phyloP scores from a whole-genome alignment of 2,797 vertebrate species.

The Sebastes alutus region DNA sequence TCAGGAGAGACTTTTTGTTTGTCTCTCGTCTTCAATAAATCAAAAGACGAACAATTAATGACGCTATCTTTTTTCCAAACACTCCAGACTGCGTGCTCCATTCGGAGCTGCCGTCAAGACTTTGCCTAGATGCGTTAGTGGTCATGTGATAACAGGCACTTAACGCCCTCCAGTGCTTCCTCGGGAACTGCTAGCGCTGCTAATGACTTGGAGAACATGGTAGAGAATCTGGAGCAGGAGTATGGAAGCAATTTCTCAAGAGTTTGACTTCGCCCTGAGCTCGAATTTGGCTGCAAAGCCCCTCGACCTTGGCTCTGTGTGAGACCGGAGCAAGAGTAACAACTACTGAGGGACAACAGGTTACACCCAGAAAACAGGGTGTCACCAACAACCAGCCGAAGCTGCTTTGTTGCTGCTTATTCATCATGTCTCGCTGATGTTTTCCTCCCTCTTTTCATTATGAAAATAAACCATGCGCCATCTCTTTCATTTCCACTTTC shows the following conservation, averaged over 20 bases:
- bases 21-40: constrained; percentile 26
- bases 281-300: constrained; percentile 33
- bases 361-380: constrained; percentile 73
- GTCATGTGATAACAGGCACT: constrained; percentile 37
- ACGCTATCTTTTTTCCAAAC: constrained; percentile 18
- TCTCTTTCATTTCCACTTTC: constrained; percentile 50
- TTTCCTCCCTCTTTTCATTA: constrained; percentile 57
- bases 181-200: constrained; percentile 37
- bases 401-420: constrained; percentile 54
- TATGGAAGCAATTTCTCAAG: constrained; percentile 68
- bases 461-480: constrained; percentile 24
- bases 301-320: constrained; percentile 41
- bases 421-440: constrained; percentile 57
- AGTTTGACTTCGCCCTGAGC: constrained; percentile 52
- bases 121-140: constrained; percentile 4
- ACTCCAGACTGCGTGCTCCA: background rate
- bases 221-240: constrained; percentile 31
- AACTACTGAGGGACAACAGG: constrained; percentile 55
- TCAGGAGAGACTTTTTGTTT: constrained; percentile 19
- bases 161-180: constrained; percentile 35
- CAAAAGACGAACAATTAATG: constrained; percentile 20
- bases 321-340: constrained; percentile 49
- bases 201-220: constrained; percentile 40
- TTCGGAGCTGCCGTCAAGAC: constrained; percentile 7
- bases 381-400: constrained; percentile 55